Evolutionary conservation across 2,888 invertebrate genomes (phyloP).

Genomic region (Pyrrhosoma nymphula): DNA sequence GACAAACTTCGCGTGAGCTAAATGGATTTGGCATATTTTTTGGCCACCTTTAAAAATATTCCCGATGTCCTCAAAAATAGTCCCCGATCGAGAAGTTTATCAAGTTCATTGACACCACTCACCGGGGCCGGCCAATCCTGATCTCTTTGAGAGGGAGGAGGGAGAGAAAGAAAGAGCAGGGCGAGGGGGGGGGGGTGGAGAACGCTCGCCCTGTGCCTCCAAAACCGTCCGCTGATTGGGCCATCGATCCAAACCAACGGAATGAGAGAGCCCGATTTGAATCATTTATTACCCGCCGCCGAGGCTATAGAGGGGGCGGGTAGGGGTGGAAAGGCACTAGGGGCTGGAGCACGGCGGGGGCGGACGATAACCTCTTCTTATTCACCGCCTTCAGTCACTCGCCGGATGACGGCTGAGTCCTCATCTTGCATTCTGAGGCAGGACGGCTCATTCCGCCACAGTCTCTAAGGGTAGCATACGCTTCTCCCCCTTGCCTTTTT

Average conservation of each 20-base stretch:
- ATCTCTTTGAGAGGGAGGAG: neutral
- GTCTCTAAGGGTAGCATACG: neutral
- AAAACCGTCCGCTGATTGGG: conserved; percentile 33
- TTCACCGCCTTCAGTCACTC: neutral
- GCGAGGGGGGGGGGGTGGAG: neutral
- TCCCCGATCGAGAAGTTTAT: neutral
- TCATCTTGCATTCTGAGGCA: neutral
- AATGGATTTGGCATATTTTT: neutral
- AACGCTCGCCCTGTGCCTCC: neutral
- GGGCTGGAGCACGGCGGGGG: neutral
- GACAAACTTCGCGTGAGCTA: neutral
- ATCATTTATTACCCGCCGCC: conserved; percentile 46
- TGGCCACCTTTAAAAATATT: neutral
- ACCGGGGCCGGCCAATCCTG: neutral
- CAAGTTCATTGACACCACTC: neutral
- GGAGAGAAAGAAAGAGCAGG: neutral
- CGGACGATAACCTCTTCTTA: neutral
- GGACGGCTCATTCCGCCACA: neutral
- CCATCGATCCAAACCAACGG: conserved; percentile 21
- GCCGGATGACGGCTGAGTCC: neutral
- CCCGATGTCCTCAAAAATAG: neutral
- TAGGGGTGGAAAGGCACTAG: neutral
- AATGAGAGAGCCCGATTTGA: conserved; percentile 23
- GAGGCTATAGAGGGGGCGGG: neutral
- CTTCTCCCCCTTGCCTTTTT: neutral